These are phyloP conservation scores for Agonum fuliginosum DNA, from an alignment of 2,888 invertebrate genomes.

Conservation along the genomic window DNA sequence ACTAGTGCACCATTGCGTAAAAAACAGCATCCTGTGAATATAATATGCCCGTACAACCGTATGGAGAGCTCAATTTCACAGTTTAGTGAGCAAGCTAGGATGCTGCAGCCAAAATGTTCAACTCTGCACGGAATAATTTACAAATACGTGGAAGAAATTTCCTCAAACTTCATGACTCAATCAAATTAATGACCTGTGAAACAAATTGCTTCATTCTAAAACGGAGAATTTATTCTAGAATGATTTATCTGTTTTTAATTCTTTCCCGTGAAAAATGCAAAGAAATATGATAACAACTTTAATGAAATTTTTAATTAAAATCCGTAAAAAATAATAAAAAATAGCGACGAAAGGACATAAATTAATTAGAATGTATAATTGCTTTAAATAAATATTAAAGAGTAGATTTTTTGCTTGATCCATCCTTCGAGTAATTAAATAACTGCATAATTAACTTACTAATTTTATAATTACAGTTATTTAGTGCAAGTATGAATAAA, in stretches of 20 bases:
- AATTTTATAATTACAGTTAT: slow-evolving; percentile 40
- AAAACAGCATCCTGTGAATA: slow-evolving; percentile 31
- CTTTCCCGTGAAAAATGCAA: background rate
- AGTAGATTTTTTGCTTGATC: background rate
- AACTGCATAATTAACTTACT: slow-evolving; percentile 29
- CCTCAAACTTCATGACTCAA: slow-evolving; percentile 21
- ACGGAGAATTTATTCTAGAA: background rate
- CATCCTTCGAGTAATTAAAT: slow-evolving; percentile 29
- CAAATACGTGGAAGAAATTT: slow-evolving; percentile 42
- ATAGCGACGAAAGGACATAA: slow-evolving; percentile 1
- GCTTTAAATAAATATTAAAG: slow-evolving; percentile 8
- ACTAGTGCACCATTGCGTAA: too few species aligned
- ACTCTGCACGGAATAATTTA: slow-evolving; percentile 46
- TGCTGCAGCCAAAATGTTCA: slow-evolving; percentile 32
- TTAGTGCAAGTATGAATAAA: slow-evolving; percentile 13
- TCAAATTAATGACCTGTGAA: slow-evolving; percentile 27
- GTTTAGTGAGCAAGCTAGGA: slow-evolving; percentile 47
- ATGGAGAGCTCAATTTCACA: slow-evolving; percentile 50
- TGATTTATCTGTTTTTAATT: background rate
- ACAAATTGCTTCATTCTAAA: background rate
- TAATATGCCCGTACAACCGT: slow-evolving; percentile 36
- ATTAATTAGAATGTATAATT: slow-evolving; percentile 22
- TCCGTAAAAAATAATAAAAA: background rate
- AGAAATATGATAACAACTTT: background rate
- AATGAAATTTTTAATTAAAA: background rate